phyloP scores from a whole-genome alignment of 1,140 invertebrate species.

The Drosophila quadrilineata region DNA sequence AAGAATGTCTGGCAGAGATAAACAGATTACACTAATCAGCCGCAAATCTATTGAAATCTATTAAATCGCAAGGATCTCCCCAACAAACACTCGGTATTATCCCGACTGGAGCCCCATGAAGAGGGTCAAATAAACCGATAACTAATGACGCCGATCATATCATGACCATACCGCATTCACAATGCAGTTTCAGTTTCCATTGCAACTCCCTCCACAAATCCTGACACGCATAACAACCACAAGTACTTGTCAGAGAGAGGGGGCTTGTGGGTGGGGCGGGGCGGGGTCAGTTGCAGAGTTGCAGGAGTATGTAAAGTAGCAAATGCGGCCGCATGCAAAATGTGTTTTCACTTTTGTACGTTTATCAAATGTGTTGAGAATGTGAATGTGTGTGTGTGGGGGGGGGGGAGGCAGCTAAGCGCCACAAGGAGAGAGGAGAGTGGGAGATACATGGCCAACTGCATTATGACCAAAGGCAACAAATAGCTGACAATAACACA shows the following conservation, averaged over 20 bases:
- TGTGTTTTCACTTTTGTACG: conserved; percentile 74
- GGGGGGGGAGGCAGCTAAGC: conserved; percentile 31
- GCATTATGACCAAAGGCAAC: conserved; percentile 71
- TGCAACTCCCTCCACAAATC: background rate
- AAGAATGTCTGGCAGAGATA: too few relatives aligned
- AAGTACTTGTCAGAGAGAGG: background rate
- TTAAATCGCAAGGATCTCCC: conserved; percentile 8
- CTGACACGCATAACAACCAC: conserved; percentile 2
- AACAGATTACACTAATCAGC: too few relatives aligned
- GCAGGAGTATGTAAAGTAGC: conserved; percentile 24
- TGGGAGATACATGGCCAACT: conserved; percentile 52
- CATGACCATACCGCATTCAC: conserved; percentile 33
- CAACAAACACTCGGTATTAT: conserved; percentile 2
- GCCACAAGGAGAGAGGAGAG: conserved; percentile 56
- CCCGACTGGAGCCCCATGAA: background rate
- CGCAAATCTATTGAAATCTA: too few relatives aligned
- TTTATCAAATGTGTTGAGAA: conserved; percentile 50
- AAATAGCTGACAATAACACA: conserved; percentile 69
- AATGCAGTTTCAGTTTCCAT: too few relatives aligned
- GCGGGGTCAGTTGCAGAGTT: background rate
- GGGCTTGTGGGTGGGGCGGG: background rate
- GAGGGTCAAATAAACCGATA: conserved; percentile 17
- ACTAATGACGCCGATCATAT: conserved; percentile 44
- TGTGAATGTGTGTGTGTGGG: background rate
- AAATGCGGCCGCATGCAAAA: conserved; percentile 47